Conservation (phyloP, 1,140 invertebrate species). For the Trinorchestia longiramus region DNA sequence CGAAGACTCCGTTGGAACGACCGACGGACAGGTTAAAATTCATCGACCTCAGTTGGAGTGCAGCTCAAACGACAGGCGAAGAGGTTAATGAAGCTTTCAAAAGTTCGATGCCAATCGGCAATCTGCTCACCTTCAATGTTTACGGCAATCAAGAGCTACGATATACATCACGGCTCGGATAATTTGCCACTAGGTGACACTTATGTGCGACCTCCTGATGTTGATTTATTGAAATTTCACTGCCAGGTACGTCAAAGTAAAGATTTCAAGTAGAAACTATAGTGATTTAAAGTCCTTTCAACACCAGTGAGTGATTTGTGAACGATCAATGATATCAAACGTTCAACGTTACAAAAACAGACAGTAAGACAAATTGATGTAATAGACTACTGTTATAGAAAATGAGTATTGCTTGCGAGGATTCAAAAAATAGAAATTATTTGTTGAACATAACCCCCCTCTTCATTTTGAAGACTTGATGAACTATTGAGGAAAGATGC, state of each 20-base stretch:
- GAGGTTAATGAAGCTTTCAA: constrained; percentile 40
- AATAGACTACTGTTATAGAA: background rate
- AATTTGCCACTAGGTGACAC: constrained; percentile 21
- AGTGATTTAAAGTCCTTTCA: constrained; percentile 19
- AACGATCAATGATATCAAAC: background rate
- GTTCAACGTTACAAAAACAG: background rate
- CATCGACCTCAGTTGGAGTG: background rate
- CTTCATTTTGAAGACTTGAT: background rate
- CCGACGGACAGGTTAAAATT: constrained; percentile 2
- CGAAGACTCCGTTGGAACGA: background rate
- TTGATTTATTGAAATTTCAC: constrained; percentile 10
- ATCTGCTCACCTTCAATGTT: background rate
- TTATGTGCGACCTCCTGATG: constrained; percentile 31
- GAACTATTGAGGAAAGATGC: background rate
- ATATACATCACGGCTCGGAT: constrained; percentile 27
- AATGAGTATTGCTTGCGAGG: background rate
- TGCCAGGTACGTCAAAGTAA: background rate
- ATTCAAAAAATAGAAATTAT: background rate
- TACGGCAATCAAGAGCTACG: background rate
- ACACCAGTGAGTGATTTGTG: background rate
- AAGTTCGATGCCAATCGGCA: background rate
- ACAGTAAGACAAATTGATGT: background rate
- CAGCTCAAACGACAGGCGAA: constrained; percentile 4
- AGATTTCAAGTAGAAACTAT: background rate
- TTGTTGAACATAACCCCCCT: background rate